Base-by-base conservation (phyloP, 1,140 invertebrate species). In the Euborellia annulipes region DNA sequence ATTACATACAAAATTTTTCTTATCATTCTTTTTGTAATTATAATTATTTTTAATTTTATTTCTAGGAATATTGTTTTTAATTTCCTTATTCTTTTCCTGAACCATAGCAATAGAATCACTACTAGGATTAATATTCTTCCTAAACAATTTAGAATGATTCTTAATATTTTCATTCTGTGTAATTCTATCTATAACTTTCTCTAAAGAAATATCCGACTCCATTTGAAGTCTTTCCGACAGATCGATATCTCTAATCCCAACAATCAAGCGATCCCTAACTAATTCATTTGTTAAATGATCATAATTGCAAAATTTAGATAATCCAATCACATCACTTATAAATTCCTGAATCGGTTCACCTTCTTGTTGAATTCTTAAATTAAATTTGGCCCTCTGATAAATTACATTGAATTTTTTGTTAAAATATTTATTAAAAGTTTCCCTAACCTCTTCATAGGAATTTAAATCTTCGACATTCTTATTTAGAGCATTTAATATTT, bases 351-450 rank as follows among this genome's bases (percentile, higher is more conserved):
- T 18, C 19, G 36, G 19, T 38, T 38, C 36, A n/a, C n/a, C n/a
- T 13, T 17, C 36, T 18, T 17, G 16, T 38, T 38, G 36, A 14
- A 3, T 17, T 17, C 13, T 14, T 18, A 17, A 18, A 38, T 38
- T 38, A 38, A 38, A 38, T 38, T 18, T n/a, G 19, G 36, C 36
- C 13, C 36, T 38, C 19, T 38, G 14, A 38, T 17, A 38, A 38
- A 38, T 38, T 4, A 38, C 19, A 18, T 38, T 38, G 14, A 8
- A 17, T 38, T 18, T 38, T 13, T 8, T 14, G 19, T 17, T 38
- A 38, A 38, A 38, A n/a, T 38, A 38, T 17, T 14, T 17, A 17
- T 38, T 18, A 14, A 38, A 18, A 8, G 16, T 38, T 18, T 38
- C 19, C 19, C 14, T 38, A 4, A 38, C 36, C 6, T 17, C 6